Evolutionary conservation across 2,888 invertebrate species (phyloP).

Genomic region (Nasonovia ribisnigri): DNA sequence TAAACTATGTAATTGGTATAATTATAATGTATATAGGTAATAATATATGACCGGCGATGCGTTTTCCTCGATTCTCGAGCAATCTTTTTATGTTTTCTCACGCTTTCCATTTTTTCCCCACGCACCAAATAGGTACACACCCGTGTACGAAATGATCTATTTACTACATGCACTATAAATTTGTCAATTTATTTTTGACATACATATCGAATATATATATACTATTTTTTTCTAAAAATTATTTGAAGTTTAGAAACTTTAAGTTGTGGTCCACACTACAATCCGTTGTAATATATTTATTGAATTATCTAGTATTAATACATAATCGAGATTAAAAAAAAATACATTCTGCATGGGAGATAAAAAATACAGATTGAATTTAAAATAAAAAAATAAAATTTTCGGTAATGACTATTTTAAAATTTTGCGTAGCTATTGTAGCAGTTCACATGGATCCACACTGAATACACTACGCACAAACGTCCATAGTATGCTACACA

Average conservation of each 20-base stretch:
- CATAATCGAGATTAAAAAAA: not conserved
- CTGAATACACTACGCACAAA: not conserved
- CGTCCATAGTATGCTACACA: not conserved
- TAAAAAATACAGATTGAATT: not conserved
- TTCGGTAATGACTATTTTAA: not conserved
- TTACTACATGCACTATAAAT: not conserved
- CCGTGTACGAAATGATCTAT: not conserved
- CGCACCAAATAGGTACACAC: not conserved
- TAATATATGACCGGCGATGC: not conserved
- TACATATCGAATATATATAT: not conserved
- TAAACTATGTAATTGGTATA: not conserved
- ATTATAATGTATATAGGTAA: not conserved
- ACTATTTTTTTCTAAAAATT: too few species aligned
- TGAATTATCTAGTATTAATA: not conserved
- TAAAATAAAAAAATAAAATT: not conserved
- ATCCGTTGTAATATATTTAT: not conserved
- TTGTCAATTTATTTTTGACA: not conserved
- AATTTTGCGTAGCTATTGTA: not conserved
- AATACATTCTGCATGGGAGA: not conserved
- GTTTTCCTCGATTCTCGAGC: not conserved
- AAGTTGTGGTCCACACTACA: not conserved
- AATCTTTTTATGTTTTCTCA: not conserved
- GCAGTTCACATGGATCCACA: not conserved
- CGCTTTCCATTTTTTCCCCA: not conserved
- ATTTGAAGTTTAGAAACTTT: not conserved